Evolutionary conservation across 2,888 invertebrate species (phyloP), one percentile per base, ranked within the genome.

Genomic region (Salticus scenicus): DNA sequence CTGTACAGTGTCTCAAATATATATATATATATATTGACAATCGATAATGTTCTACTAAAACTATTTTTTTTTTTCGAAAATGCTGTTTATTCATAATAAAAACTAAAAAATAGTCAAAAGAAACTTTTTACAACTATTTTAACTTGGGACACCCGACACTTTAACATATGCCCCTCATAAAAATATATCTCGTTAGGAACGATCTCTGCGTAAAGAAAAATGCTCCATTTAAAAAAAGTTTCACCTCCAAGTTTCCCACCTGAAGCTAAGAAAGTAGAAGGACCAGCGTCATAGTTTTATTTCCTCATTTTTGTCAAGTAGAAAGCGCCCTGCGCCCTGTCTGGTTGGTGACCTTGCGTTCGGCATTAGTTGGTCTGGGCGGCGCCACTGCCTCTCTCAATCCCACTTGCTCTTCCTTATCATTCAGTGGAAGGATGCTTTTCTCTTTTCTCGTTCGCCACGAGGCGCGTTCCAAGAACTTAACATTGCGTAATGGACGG

Each of bases 341-440:
- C 83, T 84, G 83, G 76, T 77, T 84, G 77, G 77, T 84, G 83
- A 84, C 83, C 83, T 84, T 84, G 83, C 83, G 73, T 67, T 70
- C 51, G 47, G 72, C 76, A 72, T 64, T 51, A 57, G 63, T 63
- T 37, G 81, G 83, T 64, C 83, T 72, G 67, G 69, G 83, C 42
- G 83, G 83, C 83, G 83, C 81, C 81, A 82, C 81, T 70, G 81
- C 81, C 81, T 82, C 75, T 70, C 75, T 66, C 63, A 47, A 57
- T 82, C 81, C 77, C 83, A 84, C 72, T 84, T 77, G 73, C 82
- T 83, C 76, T 66, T 83, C 82, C 82, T 76, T 76, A 83, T 83
- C 76, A 33, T 28, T 83, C 71, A 51, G 66, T 24, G 82, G 28
- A 63, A 75, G 81, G 75, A 75, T 75, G 75, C 63, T 82, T 75